These are phyloP conservation scores for Miniopterus natalensis DNA, from an alignment of 2,113 vertebrate genomes.

Conservation along the genomic window DNA sequence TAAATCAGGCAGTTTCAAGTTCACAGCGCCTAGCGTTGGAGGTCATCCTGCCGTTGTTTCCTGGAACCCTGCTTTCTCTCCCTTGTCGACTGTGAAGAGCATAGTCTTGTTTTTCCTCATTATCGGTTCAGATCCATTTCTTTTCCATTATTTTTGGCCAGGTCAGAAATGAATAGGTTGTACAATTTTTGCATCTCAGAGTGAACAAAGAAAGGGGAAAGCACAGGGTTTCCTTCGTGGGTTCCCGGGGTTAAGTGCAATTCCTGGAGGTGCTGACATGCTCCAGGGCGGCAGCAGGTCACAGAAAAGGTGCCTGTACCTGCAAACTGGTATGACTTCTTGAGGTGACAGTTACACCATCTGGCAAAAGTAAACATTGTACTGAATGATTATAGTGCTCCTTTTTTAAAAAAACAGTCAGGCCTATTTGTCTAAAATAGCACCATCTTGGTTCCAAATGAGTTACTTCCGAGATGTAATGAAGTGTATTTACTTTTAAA, in stretches of 20 bases:
- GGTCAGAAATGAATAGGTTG: not conserved
- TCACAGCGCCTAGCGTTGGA: not conserved
- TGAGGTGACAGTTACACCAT: slow-evolving; percentile 50
- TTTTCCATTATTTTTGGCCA: not conserved
- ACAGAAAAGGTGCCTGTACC: not conserved
- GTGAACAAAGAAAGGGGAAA: not conserved
- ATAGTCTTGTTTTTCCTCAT: not conserved
- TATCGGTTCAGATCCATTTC: not conserved
- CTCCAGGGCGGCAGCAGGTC: rapidly evolving
- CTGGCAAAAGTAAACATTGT: slow-evolving; percentile 14
- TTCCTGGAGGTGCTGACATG: not conserved
- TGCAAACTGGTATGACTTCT: not conserved
- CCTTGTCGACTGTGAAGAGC: not conserved
- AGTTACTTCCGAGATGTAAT: slow-evolving; percentile 59
- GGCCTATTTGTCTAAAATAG: slow-evolving; percentile 58
- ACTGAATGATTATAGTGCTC: not conserved
- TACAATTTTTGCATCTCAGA: not conserved
- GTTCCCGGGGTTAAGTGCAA: no score
- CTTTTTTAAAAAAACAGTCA: slow-evolving; percentile 56
- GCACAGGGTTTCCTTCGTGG: not conserved
- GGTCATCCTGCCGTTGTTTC: not conserved
- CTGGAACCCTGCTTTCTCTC: not conserved
- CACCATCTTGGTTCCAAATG: slow-evolving; percentile 59
- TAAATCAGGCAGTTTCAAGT: not conserved
- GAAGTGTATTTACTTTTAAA: not conserved